phyloP scores from a whole-genome alignment of 2,797 vertebrate genomes.

The Scyliorhinus canicula region DNA sequence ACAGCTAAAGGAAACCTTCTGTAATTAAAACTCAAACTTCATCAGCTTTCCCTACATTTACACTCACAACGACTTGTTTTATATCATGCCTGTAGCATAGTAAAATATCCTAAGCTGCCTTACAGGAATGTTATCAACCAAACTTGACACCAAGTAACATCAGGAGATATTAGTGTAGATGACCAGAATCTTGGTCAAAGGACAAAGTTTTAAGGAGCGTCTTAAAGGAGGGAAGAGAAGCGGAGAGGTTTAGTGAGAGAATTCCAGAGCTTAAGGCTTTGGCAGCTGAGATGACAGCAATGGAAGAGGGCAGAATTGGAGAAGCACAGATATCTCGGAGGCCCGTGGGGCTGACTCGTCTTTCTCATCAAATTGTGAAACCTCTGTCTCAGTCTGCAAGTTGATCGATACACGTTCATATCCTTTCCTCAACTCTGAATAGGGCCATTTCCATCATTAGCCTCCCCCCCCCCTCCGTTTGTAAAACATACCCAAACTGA shows the following conservation, averaged over 20 bases:
- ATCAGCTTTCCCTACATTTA: neutral
- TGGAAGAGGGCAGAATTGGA: neutral
- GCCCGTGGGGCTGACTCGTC: neutral
- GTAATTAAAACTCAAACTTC: slow-evolving; percentile 60
- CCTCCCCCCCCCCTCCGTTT: no score
- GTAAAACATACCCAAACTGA: neutral
- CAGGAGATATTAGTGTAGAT: neutral
- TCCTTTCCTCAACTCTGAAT: neutral
- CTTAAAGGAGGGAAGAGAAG: neutral
- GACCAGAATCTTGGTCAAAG: neutral
- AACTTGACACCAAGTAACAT: neutral
- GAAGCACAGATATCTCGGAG: neutral
- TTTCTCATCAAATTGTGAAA: neutral
- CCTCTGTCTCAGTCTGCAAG: neutral
- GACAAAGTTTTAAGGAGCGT: neutral
- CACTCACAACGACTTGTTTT: neutral
- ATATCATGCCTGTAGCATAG: neutral
- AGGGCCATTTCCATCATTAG: neutral
- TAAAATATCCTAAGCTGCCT: neutral
- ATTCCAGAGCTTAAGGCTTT: neutral
- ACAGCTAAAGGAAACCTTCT: slow-evolving; percentile 63
- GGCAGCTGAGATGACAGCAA: neutral
- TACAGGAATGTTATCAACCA: neutral
- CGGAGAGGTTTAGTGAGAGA: neutral
- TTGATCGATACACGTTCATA: neutral